A percentile compares a stretch with the other conserved stretches of the same genome.
Conservation (phyloP, 2,888 invertebrate species). For the Sericinus montela region DNA sequence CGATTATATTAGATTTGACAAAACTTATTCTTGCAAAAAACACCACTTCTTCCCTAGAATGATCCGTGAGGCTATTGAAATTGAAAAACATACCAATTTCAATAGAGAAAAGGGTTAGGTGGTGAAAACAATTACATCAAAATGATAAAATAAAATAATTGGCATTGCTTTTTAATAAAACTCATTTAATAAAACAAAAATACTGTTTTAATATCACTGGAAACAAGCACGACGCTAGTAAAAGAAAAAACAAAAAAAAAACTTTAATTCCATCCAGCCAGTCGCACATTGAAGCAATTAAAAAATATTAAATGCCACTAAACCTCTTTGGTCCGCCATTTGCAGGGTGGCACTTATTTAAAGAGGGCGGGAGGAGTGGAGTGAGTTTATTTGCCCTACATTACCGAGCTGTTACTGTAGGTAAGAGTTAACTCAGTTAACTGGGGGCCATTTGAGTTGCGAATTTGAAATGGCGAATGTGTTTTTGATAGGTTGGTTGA, state of each 20-base stretch:
- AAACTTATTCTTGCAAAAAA: too few species aligned
- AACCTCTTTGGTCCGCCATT: slow-evolving; percentile 11
- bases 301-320: slow-evolving; percentile 17
- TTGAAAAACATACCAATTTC: too few species aligned
- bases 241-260: slow-evolving; percentile 9
- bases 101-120: too few species aligned
- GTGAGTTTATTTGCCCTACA: slow-evolving; percentile 37
- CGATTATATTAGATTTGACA: too few species aligned
- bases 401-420: slow-evolving; percentile 41
- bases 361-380: slow-evolving; percentile 15
- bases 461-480: slow-evolving; percentile 20
- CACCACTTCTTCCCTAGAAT: too few species aligned
- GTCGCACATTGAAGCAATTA: slow-evolving; percentile 10
- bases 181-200: too few species aligned
- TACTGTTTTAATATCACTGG: too few species aligned
- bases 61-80: too few species aligned
- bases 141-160: too few species aligned
- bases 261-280: not conserved
- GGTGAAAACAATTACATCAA: too few species aligned
- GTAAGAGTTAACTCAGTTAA: slow-evolving; percentile 27
- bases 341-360: slow-evolving; percentile 32
- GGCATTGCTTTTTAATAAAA: too few species aligned
- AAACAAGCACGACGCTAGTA: not conserved
- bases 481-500: not conserved
- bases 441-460: slow-evolving; percentile 24